Conservation (phyloP, 2,888 invertebrate species). For the Deilephila porcellus region DNA sequence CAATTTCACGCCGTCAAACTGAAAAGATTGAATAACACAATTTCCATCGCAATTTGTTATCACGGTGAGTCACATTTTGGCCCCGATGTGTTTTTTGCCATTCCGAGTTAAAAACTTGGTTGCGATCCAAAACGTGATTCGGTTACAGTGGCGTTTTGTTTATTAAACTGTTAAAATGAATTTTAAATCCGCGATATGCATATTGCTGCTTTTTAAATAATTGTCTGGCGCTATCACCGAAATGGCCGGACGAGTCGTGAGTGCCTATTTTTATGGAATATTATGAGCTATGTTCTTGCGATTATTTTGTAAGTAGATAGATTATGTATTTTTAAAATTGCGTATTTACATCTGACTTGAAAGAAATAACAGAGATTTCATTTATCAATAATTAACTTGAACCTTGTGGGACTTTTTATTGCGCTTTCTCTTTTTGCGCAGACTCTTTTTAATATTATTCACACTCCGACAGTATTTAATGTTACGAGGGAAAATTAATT, state of each 20-base stretch:
- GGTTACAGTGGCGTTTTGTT: conserved; percentile 25
- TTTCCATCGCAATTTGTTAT: conserved; percentile 5
- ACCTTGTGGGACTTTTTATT: too few relatives aligned
- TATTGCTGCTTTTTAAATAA: neutral
- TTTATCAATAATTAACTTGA: too few relatives aligned
- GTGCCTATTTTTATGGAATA: neutral
- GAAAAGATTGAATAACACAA: conserved; percentile 28
- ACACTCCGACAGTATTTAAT: too few relatives aligned
- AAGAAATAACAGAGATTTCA: too few relatives aligned
- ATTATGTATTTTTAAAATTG: too few relatives aligned
- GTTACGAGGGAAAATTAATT: too few relatives aligned
- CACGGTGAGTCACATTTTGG: conserved; percentile 15
- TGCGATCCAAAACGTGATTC: conserved; percentile 17
- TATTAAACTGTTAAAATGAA: conserved; percentile 24
- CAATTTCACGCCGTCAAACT: conserved; percentile 26
- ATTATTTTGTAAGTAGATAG: neutral
- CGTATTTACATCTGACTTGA: neutral
- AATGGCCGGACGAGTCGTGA: neutral
- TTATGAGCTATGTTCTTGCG: neutral
- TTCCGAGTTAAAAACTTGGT: conserved; percentile 23
- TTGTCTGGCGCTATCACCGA: neutral
- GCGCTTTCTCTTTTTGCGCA: too few relatives aligned
- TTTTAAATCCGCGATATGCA: conserved; percentile 17
- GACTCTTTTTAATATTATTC: too few relatives aligned
- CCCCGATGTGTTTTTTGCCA: conserved; percentile 23